Evolutionary conservation across 1,140 invertebrate species (phyloP), one percentile per base, ranked within the genome.

Genomic region (Bactericera cockerelli): DNA sequence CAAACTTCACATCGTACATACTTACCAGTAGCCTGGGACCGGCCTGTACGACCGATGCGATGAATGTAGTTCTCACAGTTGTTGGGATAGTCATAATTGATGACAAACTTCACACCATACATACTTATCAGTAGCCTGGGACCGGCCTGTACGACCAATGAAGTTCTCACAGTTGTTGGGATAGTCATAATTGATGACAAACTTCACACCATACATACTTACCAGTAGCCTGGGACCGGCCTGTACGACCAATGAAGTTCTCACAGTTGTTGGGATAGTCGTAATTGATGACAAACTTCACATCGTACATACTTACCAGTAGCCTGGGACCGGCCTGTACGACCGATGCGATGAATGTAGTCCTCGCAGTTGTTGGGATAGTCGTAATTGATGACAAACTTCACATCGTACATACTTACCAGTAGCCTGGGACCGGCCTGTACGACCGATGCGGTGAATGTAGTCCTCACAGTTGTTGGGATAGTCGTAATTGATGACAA

Each of bases 161-260:
- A 99, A 99, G 75, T 99, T 96, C 75, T 99, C 96, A 61, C 92
- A 94, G 61, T 89, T 92, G 71, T 89, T 91, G 56, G 96, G 95
- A 75, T 97, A 99, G 75, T 99, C 96, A 80, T 89, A 98, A 76
- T 99, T 99, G 72, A 99, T 93, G 58, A 99, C 96, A 81, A 90
- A 98, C 75, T 95, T 97, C 63, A 99, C 94, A 73, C 98, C 96
- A 74, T 96, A 91, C 67, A 99, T 94, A n/a, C n/a, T n/a, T n/a
- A n/a, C n/a, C n/a, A n/a, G n/a, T n/a, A n/a, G n/a, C n/a, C n/a
- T n/a, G n/a, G n/a, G n/a, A n/a, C n/a, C n/a, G n/a, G n/a, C n/a
- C n/a, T n/a, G n/a, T n/a, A n/a, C n/a, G n/a, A n/a, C n/a, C n/a
- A n/a, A n/a, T n/a, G n/a, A n/a, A n/a, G n/a, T n/a, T n/a, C 75